A percentile compares a stretch with the other conserved stretches of the same genome.
These are phyloP conservation scores for Copsychus sechellarum DNA, from an alignment of 2,113 vertebrate species.

Conservation along the genomic window DNA sequence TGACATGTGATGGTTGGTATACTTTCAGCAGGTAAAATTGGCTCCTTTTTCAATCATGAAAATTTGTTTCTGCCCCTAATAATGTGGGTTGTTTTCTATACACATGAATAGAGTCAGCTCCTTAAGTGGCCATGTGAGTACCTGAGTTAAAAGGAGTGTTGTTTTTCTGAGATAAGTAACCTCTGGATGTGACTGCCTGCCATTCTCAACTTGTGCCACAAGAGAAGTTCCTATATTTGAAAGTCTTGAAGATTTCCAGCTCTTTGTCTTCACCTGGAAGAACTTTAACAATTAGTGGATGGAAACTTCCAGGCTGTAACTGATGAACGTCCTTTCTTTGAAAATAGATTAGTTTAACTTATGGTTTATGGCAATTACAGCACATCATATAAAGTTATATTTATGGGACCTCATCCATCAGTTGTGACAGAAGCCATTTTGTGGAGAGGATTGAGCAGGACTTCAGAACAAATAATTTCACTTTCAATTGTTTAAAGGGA, in stretches of 20 bases:
- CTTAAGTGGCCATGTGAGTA: not conserved
- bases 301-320: not conserved
- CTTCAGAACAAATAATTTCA: conserved; percentile 1
- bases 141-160: not conserved
- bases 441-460: not conserved
- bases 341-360: not conserved
- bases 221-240: not conserved
- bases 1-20: not conserved
- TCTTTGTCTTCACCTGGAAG: not conserved
- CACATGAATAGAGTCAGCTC: not conserved
- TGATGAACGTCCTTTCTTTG: not conserved
- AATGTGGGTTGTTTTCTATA: not conserved
- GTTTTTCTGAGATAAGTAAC: not conserved
- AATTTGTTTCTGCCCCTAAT: not conserved
- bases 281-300: not conserved
- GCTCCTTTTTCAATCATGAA: not conserved
- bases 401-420: not conserved
- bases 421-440: not conserved
- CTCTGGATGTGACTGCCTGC: not conserved
- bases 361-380: not conserved
- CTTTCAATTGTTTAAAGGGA: not conserved
- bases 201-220: not conserved
- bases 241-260: not conserved
- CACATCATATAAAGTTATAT: not conserved
- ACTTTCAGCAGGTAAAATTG: not conserved